Conservation (phyloP, 2,113 vertebrate species). For the Recurvirostra avosetta region DNA sequence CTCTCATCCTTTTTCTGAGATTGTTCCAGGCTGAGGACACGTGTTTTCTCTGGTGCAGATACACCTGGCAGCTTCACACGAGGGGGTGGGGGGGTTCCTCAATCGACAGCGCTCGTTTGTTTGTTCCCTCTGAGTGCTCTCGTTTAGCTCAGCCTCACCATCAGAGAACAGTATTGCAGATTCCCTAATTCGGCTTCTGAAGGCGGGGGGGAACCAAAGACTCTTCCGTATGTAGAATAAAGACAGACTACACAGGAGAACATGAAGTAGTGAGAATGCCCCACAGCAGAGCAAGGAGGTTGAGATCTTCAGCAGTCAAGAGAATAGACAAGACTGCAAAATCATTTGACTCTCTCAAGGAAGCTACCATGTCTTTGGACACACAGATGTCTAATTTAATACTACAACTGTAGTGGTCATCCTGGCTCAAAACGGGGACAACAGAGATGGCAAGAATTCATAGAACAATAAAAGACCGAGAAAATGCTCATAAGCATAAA, state of each 20-base stretch:
- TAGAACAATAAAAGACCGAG: background rate
- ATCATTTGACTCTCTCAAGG: background rate
- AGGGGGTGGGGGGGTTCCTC: background rate
- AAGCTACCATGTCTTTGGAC: background rate
- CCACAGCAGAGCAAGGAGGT: background rate
- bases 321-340: background rate
- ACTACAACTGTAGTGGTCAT: background rate
- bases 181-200: background rate
- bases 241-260: background rate
- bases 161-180: background rate
- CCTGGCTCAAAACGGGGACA: background rate
- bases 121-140: background rate
- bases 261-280: background rate
- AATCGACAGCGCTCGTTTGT: accelerated
- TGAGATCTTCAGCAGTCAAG: background rate
- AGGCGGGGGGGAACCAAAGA: background rate
- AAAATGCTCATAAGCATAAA: background rate
- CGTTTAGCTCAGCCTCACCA: background rate
- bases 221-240: background rate
- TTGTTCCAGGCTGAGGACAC: background rate
- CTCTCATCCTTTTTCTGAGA: background rate
- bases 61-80: background rate
- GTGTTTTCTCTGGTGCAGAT: background rate
- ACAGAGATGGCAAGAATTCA: background rate
- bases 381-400: background rate